Evolutionary conservation across 2,797 vertebrate genomes (phyloP).

Genomic region (Hozukius guyotensis): DNA sequence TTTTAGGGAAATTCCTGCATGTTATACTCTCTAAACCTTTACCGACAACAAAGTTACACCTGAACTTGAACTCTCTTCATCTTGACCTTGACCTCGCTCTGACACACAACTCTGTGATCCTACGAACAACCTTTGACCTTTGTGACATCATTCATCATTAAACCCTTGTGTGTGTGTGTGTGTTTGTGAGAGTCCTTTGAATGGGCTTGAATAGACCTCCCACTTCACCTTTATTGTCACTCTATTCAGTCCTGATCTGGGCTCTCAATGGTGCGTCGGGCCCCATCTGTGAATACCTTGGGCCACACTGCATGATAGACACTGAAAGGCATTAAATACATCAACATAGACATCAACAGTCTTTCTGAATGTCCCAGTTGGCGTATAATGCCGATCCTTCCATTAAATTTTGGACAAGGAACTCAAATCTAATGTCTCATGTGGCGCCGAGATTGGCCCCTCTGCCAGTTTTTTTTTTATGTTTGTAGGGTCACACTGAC

Average conservation of each 20-base stretch:
- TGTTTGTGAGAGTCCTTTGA: slow-evolving; percentile 54
- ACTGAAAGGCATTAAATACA: slow-evolving; percentile 65
- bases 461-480: slow-evolving; percentile 25
- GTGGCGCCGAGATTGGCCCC: slow-evolving; percentile 43
- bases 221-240: slow-evolving; percentile 61
- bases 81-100: slow-evolving; percentile 43
- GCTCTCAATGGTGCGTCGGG: slow-evolving; percentile 50
- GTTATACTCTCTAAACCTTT: not conserved
- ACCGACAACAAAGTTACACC: not conserved
- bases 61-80: slow-evolving; percentile 24
- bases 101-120: slow-evolving; percentile 49
- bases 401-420: slow-evolving; percentile 39
- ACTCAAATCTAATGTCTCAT: slow-evolving; percentile 41
- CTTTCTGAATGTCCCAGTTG: slow-evolving; percentile 31
- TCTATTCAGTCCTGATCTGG: slow-evolving; percentile 49
- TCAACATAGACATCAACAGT: slow-evolving; percentile 58
- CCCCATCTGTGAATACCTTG: slow-evolving; percentile 68
- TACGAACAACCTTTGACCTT: slow-evolving; percentile 50
- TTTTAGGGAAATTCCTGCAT: no score
- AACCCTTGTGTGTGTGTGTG: slow-evolving; percentile 14
- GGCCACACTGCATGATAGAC: slow-evolving; percentile 45
- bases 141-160: slow-evolving; percentile 56
- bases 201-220: slow-evolving; percentile 66
- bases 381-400: slow-evolving; percentile 43
- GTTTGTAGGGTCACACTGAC: slow-evolving; percentile 1